Conservation (phyloP, 2,888 invertebrate species). For the Aquatica leii region DNA sequence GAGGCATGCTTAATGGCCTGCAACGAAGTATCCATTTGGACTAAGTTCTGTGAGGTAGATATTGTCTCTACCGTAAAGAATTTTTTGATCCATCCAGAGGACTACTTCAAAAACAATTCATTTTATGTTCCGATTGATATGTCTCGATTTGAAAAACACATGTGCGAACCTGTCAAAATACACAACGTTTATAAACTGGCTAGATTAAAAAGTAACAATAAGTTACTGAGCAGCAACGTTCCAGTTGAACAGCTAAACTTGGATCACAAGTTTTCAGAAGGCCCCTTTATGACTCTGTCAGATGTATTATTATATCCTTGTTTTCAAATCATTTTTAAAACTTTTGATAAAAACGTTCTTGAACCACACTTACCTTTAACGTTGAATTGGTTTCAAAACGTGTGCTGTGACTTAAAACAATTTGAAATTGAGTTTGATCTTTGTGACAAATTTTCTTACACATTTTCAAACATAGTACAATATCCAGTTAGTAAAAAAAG, state of each 20-base stretch:
- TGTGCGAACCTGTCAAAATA: constrained; percentile 81
- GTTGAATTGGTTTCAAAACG: constrained; percentile 68
- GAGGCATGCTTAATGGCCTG: constrained; percentile 82
- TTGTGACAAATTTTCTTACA: background rate
- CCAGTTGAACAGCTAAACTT: constrained; percentile 65
- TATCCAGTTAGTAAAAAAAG: constrained; percentile 61
- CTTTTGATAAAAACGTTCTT: constrained; percentile 57
- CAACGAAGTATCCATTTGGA: constrained; percentile 88
- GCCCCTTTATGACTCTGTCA: constrained; percentile 81
- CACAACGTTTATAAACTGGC: constrained; percentile 86
- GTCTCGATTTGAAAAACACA: constrained; percentile 82
- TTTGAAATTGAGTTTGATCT: constrained; percentile 40
- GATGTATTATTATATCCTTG: constrained; percentile 83
- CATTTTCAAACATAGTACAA: constrained; percentile 21
- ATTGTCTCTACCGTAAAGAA: constrained; percentile 69
- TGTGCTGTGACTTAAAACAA: constrained; percentile 1
- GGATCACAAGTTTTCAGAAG: constrained; percentile 83
- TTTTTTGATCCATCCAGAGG: constrained; percentile 50
- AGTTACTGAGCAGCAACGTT: constrained; percentile 59
- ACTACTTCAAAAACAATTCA: constrained; percentile 40
- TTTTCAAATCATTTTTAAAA: constrained; percentile 68
- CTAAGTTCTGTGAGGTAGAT: constrained; percentile 90
- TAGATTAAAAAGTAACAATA: constrained; percentile 62
- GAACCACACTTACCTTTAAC: constrained; percentile 67
- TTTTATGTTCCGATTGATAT: constrained; percentile 72